Percentiles rank a stretch among this genome's conserved stretches.
Evolutionary conservation across 2,888 invertebrate genomes (phyloP).

Genomic region (Sesia bembeciformis): DNA sequence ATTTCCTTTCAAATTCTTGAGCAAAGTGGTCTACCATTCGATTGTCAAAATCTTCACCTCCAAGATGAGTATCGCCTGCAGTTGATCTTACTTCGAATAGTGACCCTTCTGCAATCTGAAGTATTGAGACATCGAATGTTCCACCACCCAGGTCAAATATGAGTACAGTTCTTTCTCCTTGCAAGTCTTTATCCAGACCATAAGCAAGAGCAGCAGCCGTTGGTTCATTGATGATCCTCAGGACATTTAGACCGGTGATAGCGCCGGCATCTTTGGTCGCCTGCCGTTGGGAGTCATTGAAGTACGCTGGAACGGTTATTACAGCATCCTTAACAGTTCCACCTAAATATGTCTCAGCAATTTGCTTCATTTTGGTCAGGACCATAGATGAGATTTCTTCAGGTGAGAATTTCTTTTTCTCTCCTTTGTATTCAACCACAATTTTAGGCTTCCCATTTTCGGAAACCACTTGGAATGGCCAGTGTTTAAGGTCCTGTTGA

Average conservation of each 20-base stretch:
- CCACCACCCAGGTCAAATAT: slow-evolving; percentile 89
- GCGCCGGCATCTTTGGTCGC: slow-evolving; percentile 93
- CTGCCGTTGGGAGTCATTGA: slow-evolving; percentile 87
- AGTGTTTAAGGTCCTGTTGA: slow-evolving; percentile 87
- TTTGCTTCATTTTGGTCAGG: slow-evolving; percentile 87
- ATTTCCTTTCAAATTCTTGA: slow-evolving; percentile 85
- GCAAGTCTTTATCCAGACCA: slow-evolving; percentile 83
- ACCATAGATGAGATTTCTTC: slow-evolving; percentile 92
- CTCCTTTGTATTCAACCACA: slow-evolving; percentile 81
- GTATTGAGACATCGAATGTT: slow-evolving; percentile 93
- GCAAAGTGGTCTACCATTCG: slow-evolving; percentile 85
- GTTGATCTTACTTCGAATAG: slow-evolving; percentile 87
- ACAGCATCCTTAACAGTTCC: slow-evolving; percentile 83
- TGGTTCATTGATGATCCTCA: slow-evolving; percentile 93
- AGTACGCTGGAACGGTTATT: slow-evolving; percentile 89
- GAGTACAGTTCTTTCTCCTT: slow-evolving; percentile 82
- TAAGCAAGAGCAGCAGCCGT: slow-evolving; percentile 92
- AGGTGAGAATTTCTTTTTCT: slow-evolving; percentile 83
- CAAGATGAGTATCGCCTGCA: slow-evolving; percentile 87
- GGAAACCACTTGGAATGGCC: slow-evolving; percentile 84
- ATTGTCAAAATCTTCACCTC: slow-evolving; percentile 87
- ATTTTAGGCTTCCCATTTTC: slow-evolving; percentile 84
- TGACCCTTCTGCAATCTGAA: slow-evolving; percentile 90
- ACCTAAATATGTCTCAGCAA: slow-evolving; percentile 85
- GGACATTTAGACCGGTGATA: slow-evolving; percentile 89